Percentiles rank a stretch among this genome's conserved stretches.
Conservation (phyloP, 2,113 vertebrate genomes). For the Mustelus asterias region DNA sequence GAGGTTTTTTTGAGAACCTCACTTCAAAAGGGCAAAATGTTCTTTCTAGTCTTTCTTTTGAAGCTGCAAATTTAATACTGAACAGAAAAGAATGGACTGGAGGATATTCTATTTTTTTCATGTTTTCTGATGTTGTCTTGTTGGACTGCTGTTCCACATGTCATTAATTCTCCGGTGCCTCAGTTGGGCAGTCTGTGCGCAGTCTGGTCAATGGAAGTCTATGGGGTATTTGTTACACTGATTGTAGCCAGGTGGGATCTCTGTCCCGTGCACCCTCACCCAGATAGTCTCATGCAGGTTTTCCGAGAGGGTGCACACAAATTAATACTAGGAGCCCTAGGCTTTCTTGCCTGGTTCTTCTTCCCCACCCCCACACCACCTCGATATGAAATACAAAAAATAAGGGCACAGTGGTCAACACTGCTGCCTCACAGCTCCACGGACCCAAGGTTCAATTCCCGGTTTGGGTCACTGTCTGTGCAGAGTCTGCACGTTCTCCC, state of each 20-base stretch:
- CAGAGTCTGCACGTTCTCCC: too few species aligned
- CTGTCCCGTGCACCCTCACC: not conserved
- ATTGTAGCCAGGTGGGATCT: not conserved
- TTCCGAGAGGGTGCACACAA: not conserved
- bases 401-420: too few species aligned
- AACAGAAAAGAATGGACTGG: not conserved
- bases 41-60: not conserved
- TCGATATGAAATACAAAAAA: not conserved
- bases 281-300: not conserved
- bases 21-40: not conserved
- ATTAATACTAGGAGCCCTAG: not conserved
- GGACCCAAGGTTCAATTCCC: too few species aligned
- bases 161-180: not conserved
- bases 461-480: too few species aligned
- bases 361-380: not conserved
- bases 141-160: not conserved
- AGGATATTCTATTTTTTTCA: not conserved
- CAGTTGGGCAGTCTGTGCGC: not conserved
- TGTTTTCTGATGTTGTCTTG: not conserved
- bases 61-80: not conserved
- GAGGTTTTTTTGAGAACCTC: not conserved
- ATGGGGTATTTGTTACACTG: not conserved
- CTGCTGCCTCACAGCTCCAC: too few species aligned
- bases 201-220: not conserved
- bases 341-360: not conserved